phyloP scores from a whole-genome alignment of 2,888 invertebrate species.

The Thysanoteuthis rhombus region DNA sequence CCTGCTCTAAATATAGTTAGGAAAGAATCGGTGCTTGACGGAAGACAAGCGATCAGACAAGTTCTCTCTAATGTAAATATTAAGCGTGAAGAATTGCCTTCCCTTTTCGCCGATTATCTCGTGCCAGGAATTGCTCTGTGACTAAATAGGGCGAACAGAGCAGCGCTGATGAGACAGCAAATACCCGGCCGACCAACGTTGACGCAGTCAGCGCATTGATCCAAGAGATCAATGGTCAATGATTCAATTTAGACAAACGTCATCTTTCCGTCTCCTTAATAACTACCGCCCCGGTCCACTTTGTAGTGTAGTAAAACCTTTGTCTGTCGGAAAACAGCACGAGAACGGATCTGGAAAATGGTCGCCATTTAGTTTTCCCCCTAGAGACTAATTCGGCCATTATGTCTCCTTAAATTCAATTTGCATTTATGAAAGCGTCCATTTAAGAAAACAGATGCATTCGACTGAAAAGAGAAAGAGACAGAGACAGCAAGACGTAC shows the following conservation, averaged over 20 bases:
- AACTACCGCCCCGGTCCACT: background rate
- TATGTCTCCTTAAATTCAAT: background rate
- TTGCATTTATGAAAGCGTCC: background rate
- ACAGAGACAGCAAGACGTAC: background rate
- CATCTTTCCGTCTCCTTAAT: background rate
- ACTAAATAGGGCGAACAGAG: background rate
- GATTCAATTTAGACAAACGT: background rate
- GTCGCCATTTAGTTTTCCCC: background rate
- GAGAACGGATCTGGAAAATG: background rate
- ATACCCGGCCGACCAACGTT: background rate
- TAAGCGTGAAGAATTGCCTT: background rate
- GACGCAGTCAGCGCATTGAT: background rate
- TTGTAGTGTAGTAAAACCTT: background rate
- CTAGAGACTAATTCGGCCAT: background rate
- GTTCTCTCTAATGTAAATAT: background rate
- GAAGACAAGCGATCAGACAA: background rate
- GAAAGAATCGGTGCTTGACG: background rate
- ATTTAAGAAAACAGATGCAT: background rate
- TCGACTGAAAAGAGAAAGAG: background rate
- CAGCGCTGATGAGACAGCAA: background rate
- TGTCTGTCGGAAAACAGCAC: background rate
- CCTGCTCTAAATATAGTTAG: background rate
- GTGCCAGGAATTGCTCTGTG: background rate
- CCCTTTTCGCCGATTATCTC: background rate
- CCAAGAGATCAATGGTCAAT: background rate